Evolutionary conservation across 2,888 invertebrate genomes (phyloP), one percentile per base, ranked within the genome.

Genomic region (Monopis laevigella): DNA sequence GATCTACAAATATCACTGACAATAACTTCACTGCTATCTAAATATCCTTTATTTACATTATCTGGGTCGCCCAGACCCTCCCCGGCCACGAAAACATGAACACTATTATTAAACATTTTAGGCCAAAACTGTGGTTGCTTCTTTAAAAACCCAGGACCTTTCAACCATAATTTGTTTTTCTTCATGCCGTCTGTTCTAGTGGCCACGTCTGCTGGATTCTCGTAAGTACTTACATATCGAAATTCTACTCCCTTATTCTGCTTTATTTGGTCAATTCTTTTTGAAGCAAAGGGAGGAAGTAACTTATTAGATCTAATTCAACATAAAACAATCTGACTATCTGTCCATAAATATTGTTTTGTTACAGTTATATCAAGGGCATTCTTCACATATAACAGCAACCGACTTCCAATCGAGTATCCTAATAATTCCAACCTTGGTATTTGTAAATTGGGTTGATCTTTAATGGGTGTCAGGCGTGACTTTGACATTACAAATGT

Each of bases 241-340:
- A 29, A 11, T 11, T 29, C 7, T 10, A 11, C 5, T 4, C n/a
- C 29, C n/a, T 11, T 29, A 11, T 29, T 29, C 29, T 29, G 7
- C n/a, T 29, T 29, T 10, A 29, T 29, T 12, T 29, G 7, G n/a
- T 4, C n/a, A 11, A 29, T 12, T 34, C 34, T 12, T 34, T 6
- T 16, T 14, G 14, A 5, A 6, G 14, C 17, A 34, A 34, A 34
- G 4, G 34, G 14, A 13, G 34, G 34, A 4, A 34, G 16, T 14
- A 34, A n/a, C 14, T 34, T 34, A 34, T 13, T 34, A 13, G 34
- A 34, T 6, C n/a, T 12, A 5, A 34, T 12, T 16, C 34, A 34
- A n/a, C 34, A 13, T 34, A 34, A 14, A 14, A 34, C 34, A 16
- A 34, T 34, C 14, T 34, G 34, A 14, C 34, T 34, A n/a, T 34